These are phyloP conservation scores for Ostrea denselamellosa DNA, from an alignment of 1,140 invertebrate genomes.

Conservation along the genomic window DNA sequence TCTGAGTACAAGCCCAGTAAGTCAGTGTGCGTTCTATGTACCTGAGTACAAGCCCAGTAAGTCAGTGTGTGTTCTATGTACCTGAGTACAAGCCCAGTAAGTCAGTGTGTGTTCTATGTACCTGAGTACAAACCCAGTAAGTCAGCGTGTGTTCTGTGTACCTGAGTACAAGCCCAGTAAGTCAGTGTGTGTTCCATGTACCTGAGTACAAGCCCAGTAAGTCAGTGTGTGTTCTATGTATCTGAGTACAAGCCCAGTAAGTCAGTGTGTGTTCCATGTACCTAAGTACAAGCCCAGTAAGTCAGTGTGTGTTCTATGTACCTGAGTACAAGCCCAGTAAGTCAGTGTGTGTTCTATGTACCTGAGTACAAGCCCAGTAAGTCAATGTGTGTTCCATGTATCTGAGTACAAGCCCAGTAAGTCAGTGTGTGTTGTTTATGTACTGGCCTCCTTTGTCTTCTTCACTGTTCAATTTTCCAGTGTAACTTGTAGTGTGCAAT, in stretches of 20 bases:
- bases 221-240: constrained; percentile 96
- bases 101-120: constrained; percentile 67
- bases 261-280: constrained; percentile 96
- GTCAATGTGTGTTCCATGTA: constrained; percentile 96
- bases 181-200: constrained; percentile 96
- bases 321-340: constrained; percentile 92
- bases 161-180: constrained; percentile 92
- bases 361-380: constrained; percentile 92
- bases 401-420: constrained; percentile 88
- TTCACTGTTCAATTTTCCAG: too few species aligned
- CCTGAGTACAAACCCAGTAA: constrained; percentile 90
- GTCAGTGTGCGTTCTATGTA: constrained; percentile 67
- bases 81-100: too few species aligned
- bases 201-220: constrained; percentile 92
- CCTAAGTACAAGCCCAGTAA: constrained; percentile 92
- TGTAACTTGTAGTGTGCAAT: too few species aligned
- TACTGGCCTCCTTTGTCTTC: too few species aligned
- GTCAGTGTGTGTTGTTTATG: constrained; percentile 67
- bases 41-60: too few species aligned
- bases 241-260: constrained; percentile 92
- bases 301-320: constrained; percentile 96
- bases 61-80: constrained; percentile 67
- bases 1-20: too few species aligned
- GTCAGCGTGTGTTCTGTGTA: constrained; percentile 96
- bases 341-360: constrained; percentile 96